Evolutionary conservation across 2,888 invertebrate genomes (phyloP).

Genomic region (Trichogramma evanescens): DNA sequence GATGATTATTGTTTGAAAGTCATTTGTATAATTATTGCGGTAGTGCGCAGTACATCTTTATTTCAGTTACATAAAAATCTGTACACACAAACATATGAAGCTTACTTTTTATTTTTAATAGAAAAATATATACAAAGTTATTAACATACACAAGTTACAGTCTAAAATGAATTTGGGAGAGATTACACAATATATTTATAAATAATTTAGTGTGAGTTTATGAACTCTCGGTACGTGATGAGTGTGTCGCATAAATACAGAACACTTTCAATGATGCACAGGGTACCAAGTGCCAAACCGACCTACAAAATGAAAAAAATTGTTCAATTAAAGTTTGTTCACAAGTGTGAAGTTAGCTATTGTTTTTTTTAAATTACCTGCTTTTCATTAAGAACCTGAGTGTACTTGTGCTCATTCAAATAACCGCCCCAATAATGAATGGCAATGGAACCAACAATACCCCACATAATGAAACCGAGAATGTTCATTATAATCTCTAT

Average conservation of each 20-base stretch:
- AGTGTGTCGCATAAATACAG: constrained; percentile 64
- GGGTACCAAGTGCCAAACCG: constrained; percentile 72
- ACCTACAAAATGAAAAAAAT: constrained; percentile 49
- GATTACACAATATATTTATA: too few relatives aligned
- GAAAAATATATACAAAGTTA: too few relatives aligned
- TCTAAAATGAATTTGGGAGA: too few relatives aligned
- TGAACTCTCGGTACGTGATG: too few relatives aligned
- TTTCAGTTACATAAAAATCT: too few relatives aligned
- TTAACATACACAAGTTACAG: too few relatives aligned
- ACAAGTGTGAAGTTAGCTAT: not conserved
- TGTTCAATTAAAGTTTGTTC: not conserved
- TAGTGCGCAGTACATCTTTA: too few relatives aligned
- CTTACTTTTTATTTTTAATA: too few relatives aligned
- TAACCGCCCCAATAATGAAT: constrained; percentile 87
- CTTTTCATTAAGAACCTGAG: constrained; percentile 66
- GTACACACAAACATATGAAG: too few relatives aligned
- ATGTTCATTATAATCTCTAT: constrained; percentile 81
- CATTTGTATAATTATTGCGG: too few relatives aligned
- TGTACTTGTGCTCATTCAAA: constrained; percentile 70
- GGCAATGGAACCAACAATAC: constrained; percentile 78
- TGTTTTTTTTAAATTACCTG: constrained; percentile 48
- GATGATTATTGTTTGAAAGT: too few relatives aligned
- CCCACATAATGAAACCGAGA: constrained; percentile 75
- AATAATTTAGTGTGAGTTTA: too few relatives aligned
- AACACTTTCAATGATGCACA: constrained; percentile 74